Percentiles rank a stretch among this genome's conserved stretches.
These are phyloP conservation scores for Hypothenemus hampei DNA, from an alignment of 1,140 invertebrate genomes.

Conservation along the genomic window DNA sequence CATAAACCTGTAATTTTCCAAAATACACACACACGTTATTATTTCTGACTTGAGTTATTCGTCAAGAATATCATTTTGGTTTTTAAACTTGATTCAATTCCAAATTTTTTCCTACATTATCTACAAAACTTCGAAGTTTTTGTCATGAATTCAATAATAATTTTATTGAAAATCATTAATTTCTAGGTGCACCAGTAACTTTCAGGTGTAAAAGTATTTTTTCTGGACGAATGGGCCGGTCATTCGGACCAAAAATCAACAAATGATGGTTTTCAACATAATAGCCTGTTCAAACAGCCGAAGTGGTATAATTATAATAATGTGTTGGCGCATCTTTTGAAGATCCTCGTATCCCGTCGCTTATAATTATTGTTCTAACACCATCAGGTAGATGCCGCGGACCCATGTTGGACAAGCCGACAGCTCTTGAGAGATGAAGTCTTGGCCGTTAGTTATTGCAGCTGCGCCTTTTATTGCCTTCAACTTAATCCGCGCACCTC, in stretches of 20 bases:
- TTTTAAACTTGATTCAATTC: no score
- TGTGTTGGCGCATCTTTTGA: slow-evolving; percentile 30
- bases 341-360: slow-evolving; percentile 26
- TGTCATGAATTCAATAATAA: no score
- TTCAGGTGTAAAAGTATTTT: no score
- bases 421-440: slow-evolving; percentile 6
- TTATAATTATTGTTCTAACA: slow-evolving; percentile 30
- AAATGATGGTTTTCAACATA: slow-evolving; percentile 30
- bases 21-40: slow-evolving; percentile 22
- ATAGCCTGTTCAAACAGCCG: slow-evolving; percentile 29
- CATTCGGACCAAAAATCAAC: slow-evolving; percentile 22
- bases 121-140: no score
- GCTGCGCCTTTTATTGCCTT: no score
- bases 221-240: slow-evolving; percentile 7
- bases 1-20: slow-evolving; percentile 17
- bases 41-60: slow-evolving; percentile 15
- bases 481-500: no score
- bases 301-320: slow-evolving; percentile 30
- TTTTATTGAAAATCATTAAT: no score
- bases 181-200: no score
- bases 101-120: no score
- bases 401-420: slow-evolving; percentile 13
- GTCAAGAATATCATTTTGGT: background rate
- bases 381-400: slow-evolving; percentile 24
- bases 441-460: no score